Evolutionary conservation across 2,113 vertebrate genomes (phyloP).

Genomic region (Oophaga pumilio): DNA sequence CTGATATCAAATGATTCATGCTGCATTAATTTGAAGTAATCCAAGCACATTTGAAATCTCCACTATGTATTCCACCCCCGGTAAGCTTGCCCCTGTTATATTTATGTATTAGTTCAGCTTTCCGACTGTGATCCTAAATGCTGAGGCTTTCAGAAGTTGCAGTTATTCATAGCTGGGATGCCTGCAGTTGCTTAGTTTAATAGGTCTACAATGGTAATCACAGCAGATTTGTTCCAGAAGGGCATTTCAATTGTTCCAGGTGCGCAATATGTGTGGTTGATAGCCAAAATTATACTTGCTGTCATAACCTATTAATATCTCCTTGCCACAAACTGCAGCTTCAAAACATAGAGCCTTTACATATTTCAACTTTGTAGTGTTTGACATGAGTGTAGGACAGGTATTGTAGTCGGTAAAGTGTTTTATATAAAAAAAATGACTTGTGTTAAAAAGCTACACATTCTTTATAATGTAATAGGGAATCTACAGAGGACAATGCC

Average conservation of each 20-base stretch:
- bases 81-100: constrained; percentile 7
- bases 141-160: constrained; percentile 57
- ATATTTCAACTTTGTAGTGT: constrained; percentile 26
- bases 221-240: constrained; percentile 60
- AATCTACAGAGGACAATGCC: not conserved
- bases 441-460: not conserved
- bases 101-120: constrained; percentile 62
- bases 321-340: constrained; percentile 16
- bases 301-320: constrained; percentile 50
- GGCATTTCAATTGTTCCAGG: constrained; percentile 53
- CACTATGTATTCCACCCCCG: constrained; percentile 22
- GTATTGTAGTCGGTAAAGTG: not conserved
- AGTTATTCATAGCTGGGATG: constrained; percentile 59
- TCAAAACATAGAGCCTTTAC: constrained; percentile 8
- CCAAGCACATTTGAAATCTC: constrained; percentile 43
- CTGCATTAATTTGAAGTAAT: constrained; percentile 32
- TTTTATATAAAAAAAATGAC: too few relatives aligned
- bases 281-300: constrained; percentile 24
- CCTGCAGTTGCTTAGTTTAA: constrained; percentile 55
- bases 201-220: constrained; percentile 61
- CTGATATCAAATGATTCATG: constrained; percentile 22
- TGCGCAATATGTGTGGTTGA: constrained; percentile 41
- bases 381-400: not conserved
- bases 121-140: constrained; percentile 61
- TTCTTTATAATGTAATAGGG: not conserved